A percentile compares a stretch with the other conserved stretches of the same genome.
Evolutionary conservation across 2,113 vertebrate genomes (phyloP).

Genomic region (Copsychus sechellarum): DNA sequence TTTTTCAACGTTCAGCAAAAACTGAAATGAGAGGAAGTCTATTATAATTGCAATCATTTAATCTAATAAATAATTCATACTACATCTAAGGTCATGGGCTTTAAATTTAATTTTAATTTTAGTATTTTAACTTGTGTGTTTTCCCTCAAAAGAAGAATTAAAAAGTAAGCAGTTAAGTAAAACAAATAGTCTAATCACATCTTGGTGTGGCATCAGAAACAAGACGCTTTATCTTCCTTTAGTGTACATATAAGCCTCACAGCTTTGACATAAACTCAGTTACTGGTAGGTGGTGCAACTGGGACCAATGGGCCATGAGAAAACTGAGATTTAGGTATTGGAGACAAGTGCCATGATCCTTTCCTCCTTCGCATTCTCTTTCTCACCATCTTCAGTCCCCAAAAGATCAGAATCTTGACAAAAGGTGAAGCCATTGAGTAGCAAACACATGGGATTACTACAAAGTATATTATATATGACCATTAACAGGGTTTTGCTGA

Average conservation of each 20-base stretch:
- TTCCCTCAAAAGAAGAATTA: neutral
- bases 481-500: neutral
- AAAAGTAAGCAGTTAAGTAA: neutral
- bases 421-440: neutral
- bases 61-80: neutral
- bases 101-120: neutral
- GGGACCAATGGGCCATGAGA: neutral
- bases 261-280: neutral
- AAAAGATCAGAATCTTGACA: neutral
- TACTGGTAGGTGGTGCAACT: neutral
- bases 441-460: neutral
- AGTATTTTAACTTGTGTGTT: neutral
- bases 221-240: neutral
- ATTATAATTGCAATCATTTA: neutral
- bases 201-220: neutral
- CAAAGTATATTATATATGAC: neutral
- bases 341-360: neutral
- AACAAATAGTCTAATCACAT: neutral
- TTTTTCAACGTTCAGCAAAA: neutral
- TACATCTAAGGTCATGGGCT: fast-evolving
- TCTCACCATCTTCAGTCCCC: neutral
- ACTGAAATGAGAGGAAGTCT: neutral
- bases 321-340: neutral
- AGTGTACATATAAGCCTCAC: neutral
- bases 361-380: neutral